phyloP scores from a whole-genome alignment of 64 coral and sea anemone genomes.

The Astreopora myriophthalma region DNA sequence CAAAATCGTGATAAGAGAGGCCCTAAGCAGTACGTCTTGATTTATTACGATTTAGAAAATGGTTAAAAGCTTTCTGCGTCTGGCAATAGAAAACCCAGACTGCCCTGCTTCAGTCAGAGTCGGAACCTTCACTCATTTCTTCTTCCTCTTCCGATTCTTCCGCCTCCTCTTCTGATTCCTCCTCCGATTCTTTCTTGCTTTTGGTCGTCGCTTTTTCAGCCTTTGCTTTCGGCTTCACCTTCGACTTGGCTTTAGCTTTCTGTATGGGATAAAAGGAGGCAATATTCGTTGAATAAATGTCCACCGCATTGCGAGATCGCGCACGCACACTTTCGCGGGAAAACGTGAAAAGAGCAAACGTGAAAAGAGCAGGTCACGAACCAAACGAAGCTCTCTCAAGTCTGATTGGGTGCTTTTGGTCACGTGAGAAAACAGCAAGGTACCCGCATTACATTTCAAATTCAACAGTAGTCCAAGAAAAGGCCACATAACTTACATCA shows the following conservation, averaged over 20 bases:
- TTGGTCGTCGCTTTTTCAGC: slow-evolving; percentile 35
- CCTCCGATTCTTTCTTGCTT: slow-evolving; percentile 71
- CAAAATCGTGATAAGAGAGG: too few relatives aligned
- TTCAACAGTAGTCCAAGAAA: neutral
- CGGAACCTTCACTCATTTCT: slow-evolving; percentile 83
- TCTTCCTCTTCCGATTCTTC: slow-evolving; percentile 77
- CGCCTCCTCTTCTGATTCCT: slow-evolving; percentile 64
- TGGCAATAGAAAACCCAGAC: too few relatives aligned
- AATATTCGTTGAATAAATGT: neutral
- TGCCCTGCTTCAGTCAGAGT: slow-evolving; percentile 68
- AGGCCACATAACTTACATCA: neutral
- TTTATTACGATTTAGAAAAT: neutral
- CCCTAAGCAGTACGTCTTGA: neutral
- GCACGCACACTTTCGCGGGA: too few relatives aligned
- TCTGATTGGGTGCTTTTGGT: neutral
- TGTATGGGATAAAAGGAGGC: neutral
- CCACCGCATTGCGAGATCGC: too few relatives aligned
- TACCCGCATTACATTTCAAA: neutral
- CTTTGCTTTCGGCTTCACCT: slow-evolving; percentile 65
- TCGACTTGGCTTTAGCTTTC: slow-evolving; percentile 68
- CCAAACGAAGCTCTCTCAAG: too few relatives aligned
- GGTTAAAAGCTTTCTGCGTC: neutral
- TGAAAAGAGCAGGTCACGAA: too few relatives aligned
- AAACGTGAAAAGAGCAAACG: too few relatives aligned
- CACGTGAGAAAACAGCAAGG: too few relatives aligned